These are phyloP conservation scores for Lytechinus pictus DNA, from an alignment of 35 echinoderm and acorn worm species.

Conservation along the genomic window DNA sequence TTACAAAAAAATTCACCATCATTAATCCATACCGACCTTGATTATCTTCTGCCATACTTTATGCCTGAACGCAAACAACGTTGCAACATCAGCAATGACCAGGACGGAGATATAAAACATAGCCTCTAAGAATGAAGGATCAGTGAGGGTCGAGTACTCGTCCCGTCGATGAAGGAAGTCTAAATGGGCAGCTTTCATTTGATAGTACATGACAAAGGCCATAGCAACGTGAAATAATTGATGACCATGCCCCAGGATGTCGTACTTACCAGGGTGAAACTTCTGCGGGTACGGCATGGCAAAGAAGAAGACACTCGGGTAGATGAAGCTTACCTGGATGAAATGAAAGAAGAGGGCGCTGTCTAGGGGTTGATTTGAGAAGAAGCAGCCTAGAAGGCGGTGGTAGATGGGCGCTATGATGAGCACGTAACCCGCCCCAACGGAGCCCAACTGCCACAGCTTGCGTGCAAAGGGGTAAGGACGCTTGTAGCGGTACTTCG, in stretches of 20 bases:
- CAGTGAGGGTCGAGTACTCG: conserved; percentile 44
- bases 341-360: conserved; percentile 70
- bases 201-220: conserved; percentile 70
- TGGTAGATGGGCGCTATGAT: conserved; percentile 70
- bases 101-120: conserved; percentile 60
- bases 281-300: conserved; percentile 88
- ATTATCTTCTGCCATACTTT: conserved; percentile 67
- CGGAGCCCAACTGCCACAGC: conserved; percentile 85
- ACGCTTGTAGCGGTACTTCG: conserved; percentile 89
- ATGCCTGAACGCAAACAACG: conserved; percentile 65
- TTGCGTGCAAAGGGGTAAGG: conserved; percentile 82
- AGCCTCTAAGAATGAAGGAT: conserved; percentile 42
- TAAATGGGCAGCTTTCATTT: conserved; percentile 72
- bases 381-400: conserved; percentile 48
- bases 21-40: conserved; percentile 29
- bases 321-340: conserved; percentile 60
- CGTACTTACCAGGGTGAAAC: conserved; percentile 75
- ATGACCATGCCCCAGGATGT: conserved; percentile 86
- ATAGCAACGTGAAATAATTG: conserved; percentile 92
- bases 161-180: conserved; percentile 64
- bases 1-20: not conserved
- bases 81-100: conserved; percentile 57
- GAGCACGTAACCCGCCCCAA: conserved; percentile 59
- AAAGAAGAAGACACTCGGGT: conserved; percentile 79
- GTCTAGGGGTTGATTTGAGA: conserved; percentile 25